Conservation (phyloP, 2,113 vertebrate genomes). For the Coryphaenoides rupestris region DNA sequence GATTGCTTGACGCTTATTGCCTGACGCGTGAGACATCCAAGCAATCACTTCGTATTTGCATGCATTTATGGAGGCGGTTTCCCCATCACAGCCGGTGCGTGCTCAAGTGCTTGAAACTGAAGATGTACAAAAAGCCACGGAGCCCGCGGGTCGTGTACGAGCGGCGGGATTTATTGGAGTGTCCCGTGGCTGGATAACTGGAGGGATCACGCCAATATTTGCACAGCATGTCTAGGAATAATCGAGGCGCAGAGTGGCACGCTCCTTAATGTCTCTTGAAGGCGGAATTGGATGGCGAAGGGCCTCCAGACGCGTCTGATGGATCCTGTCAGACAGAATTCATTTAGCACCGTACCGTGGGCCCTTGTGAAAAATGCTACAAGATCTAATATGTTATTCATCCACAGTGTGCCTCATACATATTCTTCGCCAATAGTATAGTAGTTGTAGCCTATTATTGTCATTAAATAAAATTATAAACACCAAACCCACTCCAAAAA, state of each 20-base stretch:
- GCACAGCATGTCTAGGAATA: conserved; percentile 98
- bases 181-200: conserved; percentile 80
- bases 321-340: conserved; percentile 68
- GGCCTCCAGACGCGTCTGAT: conserved; percentile 73
- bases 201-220: conserved; percentile 99
- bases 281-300: conserved; percentile 82
- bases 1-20: background rate
- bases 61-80: conserved; percentile 63
- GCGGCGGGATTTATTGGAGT: conserved; percentile 85
- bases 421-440: too few relatives aligned
- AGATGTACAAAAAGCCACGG: conserved; percentile 75
- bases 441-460: too few relatives aligned
- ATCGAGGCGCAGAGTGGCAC: conserved; percentile 84
- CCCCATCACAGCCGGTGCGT: conserved; percentile 71
- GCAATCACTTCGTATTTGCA: conserved; percentile 61
- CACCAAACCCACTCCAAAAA: too few relatives aligned
- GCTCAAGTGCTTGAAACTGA: conserved; percentile 79
- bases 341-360: conserved; percentile 41
- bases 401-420: too few relatives aligned
- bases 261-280: conserved; percentile 84
- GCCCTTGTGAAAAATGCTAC: conserved; percentile 48
- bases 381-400: background rate
- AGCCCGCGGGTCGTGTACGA: conserved; percentile 77
- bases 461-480: too few relatives aligned
- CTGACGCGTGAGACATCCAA: conserved; percentile 27